Base-by-base conservation (phyloP, 2,113 vertebrate species). In the Lepus timidus region DNA sequence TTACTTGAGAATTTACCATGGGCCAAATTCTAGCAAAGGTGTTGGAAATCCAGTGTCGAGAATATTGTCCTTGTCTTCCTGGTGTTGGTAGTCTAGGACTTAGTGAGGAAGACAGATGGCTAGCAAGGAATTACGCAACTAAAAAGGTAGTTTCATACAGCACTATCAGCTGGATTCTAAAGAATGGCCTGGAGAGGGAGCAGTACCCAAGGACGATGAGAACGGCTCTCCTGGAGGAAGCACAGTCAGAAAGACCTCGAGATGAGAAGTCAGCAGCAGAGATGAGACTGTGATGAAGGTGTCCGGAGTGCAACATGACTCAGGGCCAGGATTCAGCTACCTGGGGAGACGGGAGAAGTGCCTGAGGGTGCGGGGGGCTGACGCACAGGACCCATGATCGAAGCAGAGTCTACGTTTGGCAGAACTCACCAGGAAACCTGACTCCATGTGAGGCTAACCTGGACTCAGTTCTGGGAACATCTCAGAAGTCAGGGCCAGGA, bases 401-500 rank as follows among this genome's bases (percentile, higher is more conserved):
- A 91, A 65, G 36, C 65, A 27, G 39, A 2, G 36, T 10, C 65
- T 2, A 51, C 9, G 49, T 33, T 85, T 31, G 27, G 23, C 29
- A 58, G 14, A 79, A 12, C 22, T 61, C 71, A 25, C 8, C 51
- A 88, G 65, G 29, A 3, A 67, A 51, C n/a, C 27, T 67, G 65
- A 73, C 19, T 82, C 7, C 31, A 62, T 14, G 19, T 31, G 49
- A 29, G 4, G 58, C 20, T 31, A 67, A 61, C 31, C 22, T 71
- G 52, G 55, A 6, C 44, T 81, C 39, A 67, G 64, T 61, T 3
- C 58, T 65, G 79, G 44, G 58, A 65, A 55, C 10, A 16, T 36
- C 86, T 80, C 79, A 29, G 70, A 88, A 84, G 22, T 92, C 79
- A 81, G 86, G 80, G 33, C 17, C 29, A 89, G 33, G 17, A 4